Evolutionary conservation across 2,797 vertebrate species (phyloP).

Genomic region (Pachyuromys duprasi): DNA sequence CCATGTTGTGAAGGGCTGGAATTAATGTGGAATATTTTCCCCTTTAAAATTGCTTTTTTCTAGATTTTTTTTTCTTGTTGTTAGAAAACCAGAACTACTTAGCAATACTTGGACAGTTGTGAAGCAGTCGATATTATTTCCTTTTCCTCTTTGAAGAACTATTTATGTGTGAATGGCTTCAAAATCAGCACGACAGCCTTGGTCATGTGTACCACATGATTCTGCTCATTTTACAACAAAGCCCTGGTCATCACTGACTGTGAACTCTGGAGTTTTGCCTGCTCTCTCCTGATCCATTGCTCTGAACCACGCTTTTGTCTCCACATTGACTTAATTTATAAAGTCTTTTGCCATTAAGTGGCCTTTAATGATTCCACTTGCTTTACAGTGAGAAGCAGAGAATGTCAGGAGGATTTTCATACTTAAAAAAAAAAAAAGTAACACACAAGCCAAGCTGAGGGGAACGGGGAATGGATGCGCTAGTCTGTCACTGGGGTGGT

Average conservation of each 20-base stretch:
- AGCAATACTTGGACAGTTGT: slow-evolving; percentile 33
- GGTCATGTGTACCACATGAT: neutral
- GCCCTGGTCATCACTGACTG: neutral
- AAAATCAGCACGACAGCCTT: neutral
- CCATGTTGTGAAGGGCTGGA: slow-evolving; percentile 56
- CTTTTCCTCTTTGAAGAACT: slow-evolving; percentile 22
- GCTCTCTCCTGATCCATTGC: neutral
- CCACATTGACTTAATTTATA: slow-evolving; percentile 13
- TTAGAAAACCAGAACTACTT: slow-evolving; percentile 28
- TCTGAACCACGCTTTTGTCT: neutral
- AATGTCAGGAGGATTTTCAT: neutral
- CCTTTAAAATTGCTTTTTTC: slow-evolving; percentile 35
- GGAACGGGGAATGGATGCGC: neutral
- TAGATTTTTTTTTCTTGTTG: slow-evolving; percentile 42
- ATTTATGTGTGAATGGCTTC: neutral
- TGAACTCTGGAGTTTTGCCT: neutral
- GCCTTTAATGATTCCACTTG: slow-evolving; percentile 46
- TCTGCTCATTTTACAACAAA: neutral
- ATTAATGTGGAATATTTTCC: neutral
- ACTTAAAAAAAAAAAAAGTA: slow-evolving; percentile 39
- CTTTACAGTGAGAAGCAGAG: slow-evolving; percentile 4
- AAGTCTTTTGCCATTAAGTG: slow-evolving; percentile 53
- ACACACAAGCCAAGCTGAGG: neutral
- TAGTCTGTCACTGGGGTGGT: slow-evolving; percentile 30
- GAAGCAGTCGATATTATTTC: slow-evolving; percentile 22